Evolutionary conservation across 1,140 invertebrate genomes (phyloP).

Genomic region (Listronotus oregonensis): DNA sequence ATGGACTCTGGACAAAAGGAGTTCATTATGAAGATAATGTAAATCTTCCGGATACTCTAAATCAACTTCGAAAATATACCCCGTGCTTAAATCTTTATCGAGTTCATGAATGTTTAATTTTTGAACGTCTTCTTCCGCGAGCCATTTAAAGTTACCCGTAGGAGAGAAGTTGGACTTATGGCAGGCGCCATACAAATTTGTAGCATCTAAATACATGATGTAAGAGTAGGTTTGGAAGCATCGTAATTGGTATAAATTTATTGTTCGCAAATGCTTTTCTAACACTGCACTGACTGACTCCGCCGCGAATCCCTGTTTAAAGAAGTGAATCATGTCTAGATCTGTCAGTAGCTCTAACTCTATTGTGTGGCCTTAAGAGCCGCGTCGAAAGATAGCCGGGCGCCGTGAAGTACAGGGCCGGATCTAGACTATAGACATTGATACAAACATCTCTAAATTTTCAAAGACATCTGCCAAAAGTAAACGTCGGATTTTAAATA

Average conservation of each 20-base stretch:
- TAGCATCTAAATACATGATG: constrained; percentile 44
- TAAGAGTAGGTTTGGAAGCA: constrained; percentile 32
- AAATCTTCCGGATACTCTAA: constrained; percentile 49
- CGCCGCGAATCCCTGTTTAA: constrained; percentile 55
- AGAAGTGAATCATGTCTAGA: constrained; percentile 52
- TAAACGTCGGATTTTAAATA: too few species aligned
- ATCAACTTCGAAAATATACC: constrained; percentile 61
- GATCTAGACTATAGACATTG: too few species aligned
- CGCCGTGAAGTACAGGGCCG: too few species aligned
- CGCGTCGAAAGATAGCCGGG: too few species aligned
- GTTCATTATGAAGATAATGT: constrained; percentile 52
- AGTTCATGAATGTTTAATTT: constrained; percentile 45
- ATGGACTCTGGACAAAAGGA: constrained; percentile 53
- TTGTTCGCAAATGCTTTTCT: constrained; percentile 54
- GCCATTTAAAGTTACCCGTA: constrained; percentile 56
- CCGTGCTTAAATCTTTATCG: constrained; percentile 50
- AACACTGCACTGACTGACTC: constrained; percentile 50
- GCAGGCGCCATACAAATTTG: constrained; percentile 61
- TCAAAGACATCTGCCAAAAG: too few species aligned
- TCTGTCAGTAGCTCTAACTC: constrained; percentile 55
- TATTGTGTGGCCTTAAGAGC: constrained; percentile 4
- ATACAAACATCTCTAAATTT: too few species aligned
- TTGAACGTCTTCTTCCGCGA: constrained; percentile 12
- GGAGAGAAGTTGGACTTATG: constrained; percentile 58
- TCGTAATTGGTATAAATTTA: constrained; percentile 44